phyloP scores from a whole-genome alignment of 2,797 vertebrate species.

The Buceros bicornis region DNA sequence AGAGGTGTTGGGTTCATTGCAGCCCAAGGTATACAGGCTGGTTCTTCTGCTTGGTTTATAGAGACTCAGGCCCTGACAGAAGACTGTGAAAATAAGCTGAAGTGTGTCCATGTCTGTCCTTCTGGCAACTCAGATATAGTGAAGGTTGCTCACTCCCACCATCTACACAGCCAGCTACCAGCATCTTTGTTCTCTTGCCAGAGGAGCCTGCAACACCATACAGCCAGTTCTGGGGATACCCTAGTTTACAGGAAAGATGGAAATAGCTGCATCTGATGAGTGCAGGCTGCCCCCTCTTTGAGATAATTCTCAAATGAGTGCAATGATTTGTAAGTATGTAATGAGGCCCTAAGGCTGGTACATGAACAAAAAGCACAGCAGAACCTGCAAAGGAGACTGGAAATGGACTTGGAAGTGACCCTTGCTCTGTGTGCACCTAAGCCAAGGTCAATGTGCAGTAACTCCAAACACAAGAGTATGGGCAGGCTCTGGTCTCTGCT shows the following conservation, averaged over 20 bases:
- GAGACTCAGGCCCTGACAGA: neutral
- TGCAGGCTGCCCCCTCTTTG: neutral
- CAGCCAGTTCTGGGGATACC: neutral
- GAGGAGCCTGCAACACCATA: neutral
- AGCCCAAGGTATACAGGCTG: neutral
- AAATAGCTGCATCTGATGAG: neutral
- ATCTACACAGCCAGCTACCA: neutral
- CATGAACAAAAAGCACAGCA: neutral
- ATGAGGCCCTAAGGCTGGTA: neutral
- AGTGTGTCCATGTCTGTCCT: neutral
- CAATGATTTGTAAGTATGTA: neutral
- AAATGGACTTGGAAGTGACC: neutral
- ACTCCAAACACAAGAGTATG: neutral
- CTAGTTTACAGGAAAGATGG: neutral
- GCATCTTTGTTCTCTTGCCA: neutral
- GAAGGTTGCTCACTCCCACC: neutral
- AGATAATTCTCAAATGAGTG: neutral
- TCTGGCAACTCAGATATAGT: neutral
- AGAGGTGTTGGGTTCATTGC: accelerated
- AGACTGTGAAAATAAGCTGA: neutral
- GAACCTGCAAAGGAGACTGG: neutral
- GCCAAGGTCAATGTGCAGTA: neutral
- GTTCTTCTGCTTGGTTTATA: neutral
- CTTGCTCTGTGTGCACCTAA: neutral
- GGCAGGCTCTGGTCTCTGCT: neutral